Evolutionary conservation across 2,797 vertebrate species (phyloP), one percentile per base, ranked within the genome.

Genomic region (Yasuhikotakia modesta): DNA sequence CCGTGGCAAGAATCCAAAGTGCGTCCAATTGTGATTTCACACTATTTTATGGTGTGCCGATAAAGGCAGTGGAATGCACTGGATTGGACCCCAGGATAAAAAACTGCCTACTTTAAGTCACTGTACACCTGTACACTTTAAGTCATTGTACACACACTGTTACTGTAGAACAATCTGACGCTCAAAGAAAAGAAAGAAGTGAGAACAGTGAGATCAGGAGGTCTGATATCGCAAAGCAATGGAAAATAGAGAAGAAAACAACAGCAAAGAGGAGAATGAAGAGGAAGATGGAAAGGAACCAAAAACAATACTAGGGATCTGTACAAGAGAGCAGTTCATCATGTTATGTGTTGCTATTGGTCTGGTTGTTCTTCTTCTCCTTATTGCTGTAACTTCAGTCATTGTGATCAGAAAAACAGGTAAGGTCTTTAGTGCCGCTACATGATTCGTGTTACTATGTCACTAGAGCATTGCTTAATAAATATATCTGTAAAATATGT

Each of bases 241-340:
- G 85, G 71, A 79, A 4, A 39, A 78, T 14, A 35, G 43, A 8
- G 39, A 79, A 67, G 66, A 72, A 52, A 69, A 66, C 46, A 46
- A 30, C 1, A 16, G 43, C 24, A 32, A 13, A 3, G 68, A 57
- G 69, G 80, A 46, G 17, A 82, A 76, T 46, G 67, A n/a, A 35
- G 67, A 81, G 1, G 27, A 52, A 24, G 67, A 82, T 66, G 58
- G 58, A 19, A 32, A 14, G 30, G 45, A 75, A 19, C 3, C n/a
- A 13, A 46, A 79, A 73, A 74, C 73, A 60, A 52, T 75, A 53
- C 79, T 87, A 27, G 79, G 85, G 2, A 80, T 64, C 77, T 84
- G 88, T 3, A 87, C 81, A 13, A 86, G 81, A 60, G 13, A 61
- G 30, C 84, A 88, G 0, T 82, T 89, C 39, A 78, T 85, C 17